phyloP scores from a whole-genome alignment of 2,888 invertebrate genomes.

The Nebria brevicollis region DNA sequence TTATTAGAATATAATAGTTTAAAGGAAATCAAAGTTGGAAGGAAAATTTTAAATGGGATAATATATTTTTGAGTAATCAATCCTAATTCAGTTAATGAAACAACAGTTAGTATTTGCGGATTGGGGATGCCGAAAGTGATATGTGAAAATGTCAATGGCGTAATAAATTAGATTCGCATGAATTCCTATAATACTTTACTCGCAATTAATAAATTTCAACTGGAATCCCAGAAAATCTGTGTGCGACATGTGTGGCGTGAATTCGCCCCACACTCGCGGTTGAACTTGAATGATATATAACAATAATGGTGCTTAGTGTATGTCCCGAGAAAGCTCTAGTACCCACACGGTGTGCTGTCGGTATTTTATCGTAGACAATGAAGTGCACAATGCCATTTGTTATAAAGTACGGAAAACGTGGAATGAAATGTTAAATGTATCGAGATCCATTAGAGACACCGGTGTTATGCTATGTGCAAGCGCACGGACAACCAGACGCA shows the following conservation, averaged over 20 bases:
- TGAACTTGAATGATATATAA: neutral
- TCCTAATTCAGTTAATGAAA: too few relatives aligned
- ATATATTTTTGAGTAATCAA: too few relatives aligned
- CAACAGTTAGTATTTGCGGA: too few relatives aligned
- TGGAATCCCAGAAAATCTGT: neutral
- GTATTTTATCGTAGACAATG: neutral
- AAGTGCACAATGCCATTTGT: conserved; percentile 10
- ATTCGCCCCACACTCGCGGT: neutral
- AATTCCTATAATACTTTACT: neutral
- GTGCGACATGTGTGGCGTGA: neutral
- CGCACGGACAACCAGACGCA: neutral
- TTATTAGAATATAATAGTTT: too few relatives aligned
- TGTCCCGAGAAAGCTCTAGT: too few relatives aligned
- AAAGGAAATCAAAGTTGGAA: too few relatives aligned
- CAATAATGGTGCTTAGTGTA: neutral
- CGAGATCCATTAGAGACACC: conserved; percentile 16
- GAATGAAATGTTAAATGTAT: conserved; percentile 22
- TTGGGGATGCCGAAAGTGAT: too few relatives aligned
- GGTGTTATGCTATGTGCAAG: neutral
- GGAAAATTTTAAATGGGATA: too few relatives aligned
- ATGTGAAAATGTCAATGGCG: too few relatives aligned
- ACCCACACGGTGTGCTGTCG: neutral
- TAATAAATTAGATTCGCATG: too few relatives aligned
- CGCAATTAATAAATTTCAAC: neutral
- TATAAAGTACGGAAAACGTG: conserved; percentile 12